phyloP scores from a whole-genome alignment of 2,888 invertebrate genomes.

The Drosophila borborema region DNA sequence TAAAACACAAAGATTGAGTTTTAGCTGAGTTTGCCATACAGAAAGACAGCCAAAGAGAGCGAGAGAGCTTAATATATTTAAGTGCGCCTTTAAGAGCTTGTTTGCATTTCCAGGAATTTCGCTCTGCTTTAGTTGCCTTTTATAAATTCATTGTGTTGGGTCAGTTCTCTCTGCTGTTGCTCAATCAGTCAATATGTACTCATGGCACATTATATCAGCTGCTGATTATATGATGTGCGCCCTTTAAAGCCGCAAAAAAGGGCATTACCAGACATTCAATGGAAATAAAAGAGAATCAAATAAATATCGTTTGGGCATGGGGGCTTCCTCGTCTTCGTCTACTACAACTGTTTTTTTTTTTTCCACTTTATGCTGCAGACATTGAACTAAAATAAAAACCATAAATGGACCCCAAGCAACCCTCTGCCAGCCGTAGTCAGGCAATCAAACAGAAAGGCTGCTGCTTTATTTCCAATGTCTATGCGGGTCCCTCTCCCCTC shows the following conservation, averaged over 20 bases:
- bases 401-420: conserved; percentile 52
- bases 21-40: conserved; percentile 1
- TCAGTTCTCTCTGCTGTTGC: conserved; percentile 19
- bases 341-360: too few species aligned
- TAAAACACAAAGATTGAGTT: conserved; percentile 68
- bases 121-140: background rate
- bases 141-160: conserved; percentile 25
- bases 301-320: conserved; percentile 31
- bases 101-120: background rate
- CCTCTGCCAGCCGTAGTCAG: conserved; percentile 24
- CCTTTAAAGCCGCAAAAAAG: conserved; percentile 62
- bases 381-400: conserved; percentile 72
- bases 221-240: conserved; percentile 54
- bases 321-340: background rate
- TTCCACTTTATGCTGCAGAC: conserved; percentile 23
- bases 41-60: background rate
- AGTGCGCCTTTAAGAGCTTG: conserved; percentile 23
- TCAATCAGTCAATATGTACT: conserved; percentile 49
- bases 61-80: conserved; percentile 7
- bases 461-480: conserved; percentile 59
- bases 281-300: conserved; percentile 64
- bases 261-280: conserved; percentile 39
- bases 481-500: conserved; percentile 16
- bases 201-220: conserved; percentile 61
- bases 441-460: conserved; percentile 77